Base-by-base conservation (phyloP, 2,113 vertebrate species). In the Melanostigma gelatinosum region DNA sequence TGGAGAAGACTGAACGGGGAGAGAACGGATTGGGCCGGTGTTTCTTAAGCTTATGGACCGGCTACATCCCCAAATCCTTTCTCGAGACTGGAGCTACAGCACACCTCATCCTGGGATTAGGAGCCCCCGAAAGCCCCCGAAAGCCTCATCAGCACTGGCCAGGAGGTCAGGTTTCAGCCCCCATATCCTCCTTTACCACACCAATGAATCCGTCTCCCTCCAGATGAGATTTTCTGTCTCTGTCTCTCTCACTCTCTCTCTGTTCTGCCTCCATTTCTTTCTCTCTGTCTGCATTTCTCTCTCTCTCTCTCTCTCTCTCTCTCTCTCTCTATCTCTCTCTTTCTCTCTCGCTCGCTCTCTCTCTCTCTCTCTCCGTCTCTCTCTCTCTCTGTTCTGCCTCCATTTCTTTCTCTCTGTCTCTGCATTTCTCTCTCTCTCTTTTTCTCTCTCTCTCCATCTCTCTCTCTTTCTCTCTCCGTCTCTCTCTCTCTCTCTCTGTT, bases 101-200 rank as follows among this genome's bases (percentile, higher is more conserved):
- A 63, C 88, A 90, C 82, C 82, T 91, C 85, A 79, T 90, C 80
- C 89, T 69, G 36, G 87, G 88, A 93, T 91, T 90, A 89, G 85
- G 80, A 75, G 77, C 83, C 88, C 11, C 80, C 55, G 10, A 78
- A 83, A 89, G 83, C 88, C 81, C 11, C 82, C 55, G 10, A 78
- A 83, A 89, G 83, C 88, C 81, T 85, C 87, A 85, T 88, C 82
- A 85, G 80, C 76, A 61, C 63, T 11, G 74, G 64, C 72, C 75
- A 79, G 80, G 78, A 88, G 88, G 86, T 92, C 87, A 86, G 75
- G 80, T 91, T 87, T 86, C 91, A 87, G 61, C 81, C 62, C 22
- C 73, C 84, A 62, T 85, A 68, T 87, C 88, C 85, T 88, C 77
- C 82, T 88, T 80, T 46, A 76, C 79, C 83, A 80, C 86, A 63